phyloP scores from a whole-genome alignment of 2,888 invertebrate species.

The Pterobdella sp. region DNA sequence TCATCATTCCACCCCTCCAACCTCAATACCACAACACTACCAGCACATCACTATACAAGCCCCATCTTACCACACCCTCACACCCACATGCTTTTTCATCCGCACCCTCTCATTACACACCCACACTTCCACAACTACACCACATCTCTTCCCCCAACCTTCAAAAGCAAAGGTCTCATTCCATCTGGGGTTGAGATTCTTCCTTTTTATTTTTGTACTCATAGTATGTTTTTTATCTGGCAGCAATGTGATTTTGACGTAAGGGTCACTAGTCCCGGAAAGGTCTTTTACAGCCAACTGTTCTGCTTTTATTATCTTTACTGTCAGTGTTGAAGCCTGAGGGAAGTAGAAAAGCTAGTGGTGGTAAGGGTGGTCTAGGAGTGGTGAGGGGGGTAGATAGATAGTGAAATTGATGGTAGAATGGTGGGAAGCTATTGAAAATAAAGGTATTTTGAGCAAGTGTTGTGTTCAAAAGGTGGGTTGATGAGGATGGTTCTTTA shows the following conservation, averaged over 20 bases:
- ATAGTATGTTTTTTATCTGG: slow-evolving; percentile 47
- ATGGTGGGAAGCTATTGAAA: too few species aligned
- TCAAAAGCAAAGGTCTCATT: slow-evolving; percentile 51
- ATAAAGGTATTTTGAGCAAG: too few species aligned
- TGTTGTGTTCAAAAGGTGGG: too few species aligned
- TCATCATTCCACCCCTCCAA: too few species aligned
- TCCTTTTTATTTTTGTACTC: slow-evolving; percentile 49
- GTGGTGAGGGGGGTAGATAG: too few species aligned
- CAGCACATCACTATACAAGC: not conserved
- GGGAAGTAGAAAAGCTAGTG: not conserved
- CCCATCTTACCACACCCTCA: not conserved
- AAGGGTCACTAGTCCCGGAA: slow-evolving; percentile 49
- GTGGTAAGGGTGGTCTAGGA: not conserved
- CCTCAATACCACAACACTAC: too few species aligned
- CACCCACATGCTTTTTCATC: not conserved
- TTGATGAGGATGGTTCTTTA: too few species aligned
- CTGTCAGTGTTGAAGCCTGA: slow-evolving; percentile 30
- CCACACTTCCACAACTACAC: not conserved
- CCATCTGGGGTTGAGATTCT: slow-evolving; percentile 50
- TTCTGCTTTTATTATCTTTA: slow-evolving; percentile 44
- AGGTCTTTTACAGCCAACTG: slow-evolving; percentile 48
- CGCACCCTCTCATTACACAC: not conserved
- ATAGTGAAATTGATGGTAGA: too few species aligned
- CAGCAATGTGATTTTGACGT: slow-evolving; percentile 47
- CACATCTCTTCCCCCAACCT: slow-evolving; percentile 48